These are phyloP conservation scores for Lamellibrachia luymesi DNA, from an alignment of 1,140 invertebrate species.

Conservation along the genomic window DNA sequence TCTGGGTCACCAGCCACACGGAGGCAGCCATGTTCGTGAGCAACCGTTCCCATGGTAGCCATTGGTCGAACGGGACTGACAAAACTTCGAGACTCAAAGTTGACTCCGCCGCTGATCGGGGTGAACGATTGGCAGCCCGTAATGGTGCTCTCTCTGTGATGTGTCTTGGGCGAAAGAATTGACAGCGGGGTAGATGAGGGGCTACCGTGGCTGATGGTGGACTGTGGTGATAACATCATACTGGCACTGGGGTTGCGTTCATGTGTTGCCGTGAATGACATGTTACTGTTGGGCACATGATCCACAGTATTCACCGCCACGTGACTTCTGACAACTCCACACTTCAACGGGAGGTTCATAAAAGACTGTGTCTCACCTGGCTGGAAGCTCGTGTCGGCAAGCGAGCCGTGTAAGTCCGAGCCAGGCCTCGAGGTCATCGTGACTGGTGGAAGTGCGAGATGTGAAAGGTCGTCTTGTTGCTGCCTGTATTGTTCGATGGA, in stretches of 20 bases:
- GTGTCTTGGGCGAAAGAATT: not conserved
- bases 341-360: not conserved
- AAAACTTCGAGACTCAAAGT: not conserved
- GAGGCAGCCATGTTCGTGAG: not conserved
- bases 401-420: not conserved
- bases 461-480: not conserved
- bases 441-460: not conserved
- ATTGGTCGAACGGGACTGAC: constrained; percentile 10
- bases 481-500: not conserved
- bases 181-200: not conserved
- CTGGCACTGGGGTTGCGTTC: not conserved
- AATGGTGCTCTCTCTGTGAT: not conserved
- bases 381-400: not conserved
- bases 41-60: not conserved
- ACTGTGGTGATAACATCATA: not conserved
- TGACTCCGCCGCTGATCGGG: not conserved
- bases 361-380: not conserved
- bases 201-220: not conserved
- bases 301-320: not conserved
- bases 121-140: not conserved
- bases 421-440: not conserved
- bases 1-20: not conserved
- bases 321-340: not conserved
- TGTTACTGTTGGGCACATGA: not conserved
- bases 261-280: not conserved